phyloP scores from a whole-genome alignment of 2,113 vertebrate species.

The Fregata magnificens region DNA sequence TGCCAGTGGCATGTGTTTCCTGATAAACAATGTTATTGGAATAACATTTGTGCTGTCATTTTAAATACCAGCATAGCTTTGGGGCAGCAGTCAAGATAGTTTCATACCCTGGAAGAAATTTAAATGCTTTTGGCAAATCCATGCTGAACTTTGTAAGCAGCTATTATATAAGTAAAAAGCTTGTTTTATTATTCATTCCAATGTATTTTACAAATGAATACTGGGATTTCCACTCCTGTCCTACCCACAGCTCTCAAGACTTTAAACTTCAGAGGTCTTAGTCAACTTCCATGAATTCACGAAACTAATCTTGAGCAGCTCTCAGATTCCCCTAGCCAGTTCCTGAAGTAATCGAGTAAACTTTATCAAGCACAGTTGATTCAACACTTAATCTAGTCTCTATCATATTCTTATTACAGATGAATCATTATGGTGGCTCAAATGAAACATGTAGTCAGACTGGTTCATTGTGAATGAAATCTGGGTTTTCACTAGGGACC shows the following conservation, averaged over 20 bases:
- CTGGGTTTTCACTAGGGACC: neutral
- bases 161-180: neutral
- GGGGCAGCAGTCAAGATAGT: neutral
- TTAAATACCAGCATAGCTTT: neutral
- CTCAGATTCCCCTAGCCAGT: neutral
- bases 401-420: neutral
- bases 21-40: neutral
- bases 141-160: neutral
- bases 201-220: neutral
- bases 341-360: neutral
- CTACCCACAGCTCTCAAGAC: neutral
- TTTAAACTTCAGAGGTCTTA: neutral
- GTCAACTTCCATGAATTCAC: neutral
- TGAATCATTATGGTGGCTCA: neutral
- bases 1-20: neutral
- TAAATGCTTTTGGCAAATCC: neutral
- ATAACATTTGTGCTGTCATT: neutral
- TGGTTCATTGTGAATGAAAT: neutral
- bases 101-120: neutral
- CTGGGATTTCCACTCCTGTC: neutral
- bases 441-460: neutral
- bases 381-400: neutral
- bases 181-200: neutral
- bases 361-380: neutral
- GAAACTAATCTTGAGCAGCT: neutral